phyloP scores from a whole-genome alignment of 2,797 vertebrate species.

The Clarias fuscus region DNA sequence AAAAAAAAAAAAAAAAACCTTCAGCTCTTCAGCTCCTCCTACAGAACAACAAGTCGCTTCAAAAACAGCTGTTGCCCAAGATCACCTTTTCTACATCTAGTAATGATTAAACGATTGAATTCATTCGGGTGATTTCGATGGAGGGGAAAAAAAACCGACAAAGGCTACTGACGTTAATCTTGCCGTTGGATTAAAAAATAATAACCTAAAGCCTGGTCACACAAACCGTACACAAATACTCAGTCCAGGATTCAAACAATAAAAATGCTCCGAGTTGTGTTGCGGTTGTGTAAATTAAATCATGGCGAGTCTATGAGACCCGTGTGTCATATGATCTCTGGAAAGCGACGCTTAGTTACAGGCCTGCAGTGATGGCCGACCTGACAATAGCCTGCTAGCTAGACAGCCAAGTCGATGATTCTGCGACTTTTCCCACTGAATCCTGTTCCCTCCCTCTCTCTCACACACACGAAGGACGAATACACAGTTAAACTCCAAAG shows the following conservation, averaged over 20 bases:
- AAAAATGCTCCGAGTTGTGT: too few relatives aligned
- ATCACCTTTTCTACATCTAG: background rate
- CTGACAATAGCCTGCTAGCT: slow-evolving; percentile 1
- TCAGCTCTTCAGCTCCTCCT: slow-evolving; percentile 23
- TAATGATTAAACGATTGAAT: too few relatives aligned
- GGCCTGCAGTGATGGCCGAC: slow-evolving; percentile 21
- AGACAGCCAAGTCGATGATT: background rate
- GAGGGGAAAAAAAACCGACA: too few relatives aligned
- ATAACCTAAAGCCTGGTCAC: too few relatives aligned
- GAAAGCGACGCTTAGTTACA: slow-evolving; percentile 21
- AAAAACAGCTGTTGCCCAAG: slow-evolving; percentile 65
- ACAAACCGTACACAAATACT: too few relatives aligned
- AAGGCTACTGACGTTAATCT: too few relatives aligned
- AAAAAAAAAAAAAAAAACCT: slow-evolving; percentile 18
- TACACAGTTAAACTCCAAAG: background rate
- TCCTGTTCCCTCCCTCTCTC: too few relatives aligned
- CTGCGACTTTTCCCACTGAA: background rate
- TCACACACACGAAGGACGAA: background rate
- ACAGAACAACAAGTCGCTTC: slow-evolving; percentile 57
- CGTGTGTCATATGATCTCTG: slow-evolving; percentile 43
- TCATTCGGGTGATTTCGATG: too few relatives aligned
- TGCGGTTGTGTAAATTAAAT: too few relatives aligned
- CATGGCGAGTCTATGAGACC: background rate
- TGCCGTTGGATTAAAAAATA: too few relatives aligned
- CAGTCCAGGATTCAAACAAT: background rate